Evolutionary conservation across 2,888 invertebrate genomes (phyloP).

Genomic region (Crocallis elinguaria): DNA sequence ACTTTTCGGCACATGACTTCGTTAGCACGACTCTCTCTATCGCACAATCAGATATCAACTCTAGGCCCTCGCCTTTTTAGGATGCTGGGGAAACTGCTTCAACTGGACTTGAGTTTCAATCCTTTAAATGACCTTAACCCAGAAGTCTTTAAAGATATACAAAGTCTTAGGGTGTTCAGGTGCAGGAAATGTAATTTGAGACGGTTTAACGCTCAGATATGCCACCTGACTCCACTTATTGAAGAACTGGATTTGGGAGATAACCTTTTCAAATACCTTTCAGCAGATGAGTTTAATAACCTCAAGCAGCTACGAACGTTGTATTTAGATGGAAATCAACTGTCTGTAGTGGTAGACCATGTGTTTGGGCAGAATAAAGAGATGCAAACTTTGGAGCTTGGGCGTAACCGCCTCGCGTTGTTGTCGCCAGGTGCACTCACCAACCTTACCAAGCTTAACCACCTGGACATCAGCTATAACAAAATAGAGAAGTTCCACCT

Average conservation of each 20-base stretch:
- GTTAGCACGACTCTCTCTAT: slow-evolving; percentile 87
- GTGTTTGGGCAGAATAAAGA: slow-evolving; percentile 86
- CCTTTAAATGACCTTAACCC: slow-evolving; percentile 89
- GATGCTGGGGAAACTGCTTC: slow-evolving; percentile 88
- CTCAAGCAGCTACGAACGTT: slow-evolving; percentile 87
- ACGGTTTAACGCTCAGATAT: slow-evolving; percentile 91
- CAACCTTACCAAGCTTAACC: slow-evolving; percentile 88
- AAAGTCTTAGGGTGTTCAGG: slow-evolving; percentile 88
- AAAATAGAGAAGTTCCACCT: slow-evolving; percentile 88
- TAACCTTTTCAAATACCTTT: slow-evolving; percentile 90
- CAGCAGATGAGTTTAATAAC: slow-evolving; percentile 89
- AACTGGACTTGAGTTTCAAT: slow-evolving; percentile 91
- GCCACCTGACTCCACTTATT: slow-evolving; percentile 89
- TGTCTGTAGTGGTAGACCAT: slow-evolving; percentile 90
- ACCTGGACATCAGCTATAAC: slow-evolving; percentile 91
- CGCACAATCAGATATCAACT: slow-evolving; percentile 87
- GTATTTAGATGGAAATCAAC: slow-evolving; percentile 90
- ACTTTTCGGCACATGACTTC: slow-evolving; percentile 90
- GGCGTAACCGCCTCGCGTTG: slow-evolving; percentile 90
- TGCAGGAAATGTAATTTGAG: slow-evolving; percentile 89
- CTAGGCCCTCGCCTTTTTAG: slow-evolving; percentile 90
- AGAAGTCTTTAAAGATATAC: slow-evolving; percentile 91
- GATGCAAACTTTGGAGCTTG: slow-evolving; percentile 84
- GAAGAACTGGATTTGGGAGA: slow-evolving; percentile 90
- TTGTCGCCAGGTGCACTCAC: slow-evolving; percentile 90